Conservation (phyloP, 1,140 invertebrate species). For the Saccostrea cuccullata region DNA sequence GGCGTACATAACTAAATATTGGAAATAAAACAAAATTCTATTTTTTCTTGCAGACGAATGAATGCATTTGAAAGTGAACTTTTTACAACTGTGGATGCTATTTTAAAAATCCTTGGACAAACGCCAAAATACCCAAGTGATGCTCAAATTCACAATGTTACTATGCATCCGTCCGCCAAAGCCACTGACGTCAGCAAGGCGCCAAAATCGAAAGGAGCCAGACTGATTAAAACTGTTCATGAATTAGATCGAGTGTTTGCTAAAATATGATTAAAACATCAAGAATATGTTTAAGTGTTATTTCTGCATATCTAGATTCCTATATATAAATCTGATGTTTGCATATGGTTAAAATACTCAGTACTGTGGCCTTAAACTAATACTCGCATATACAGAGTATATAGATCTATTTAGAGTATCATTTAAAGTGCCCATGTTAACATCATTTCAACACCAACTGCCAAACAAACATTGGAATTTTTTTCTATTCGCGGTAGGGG, state of each 20-base stretch:
- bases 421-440: too few species aligned
- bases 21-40: neutral
- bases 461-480: too few species aligned
- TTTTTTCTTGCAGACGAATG: slow-evolving; percentile 73
- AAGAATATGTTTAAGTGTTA: too few species aligned
- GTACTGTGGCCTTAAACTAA: too few species aligned
- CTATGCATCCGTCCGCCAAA: slow-evolving; percentile 34
- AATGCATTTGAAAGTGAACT: slow-evolving; percentile 76
- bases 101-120: slow-evolving; percentile 74
- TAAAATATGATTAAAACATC: slow-evolving; percentile 23
- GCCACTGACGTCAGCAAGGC: slow-evolving; percentile 32
- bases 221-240: slow-evolving; percentile 59
- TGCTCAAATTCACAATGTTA: slow-evolving; percentile 14
- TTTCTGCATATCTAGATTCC: too few species aligned
- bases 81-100: slow-evolving; percentile 75
- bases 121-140: slow-evolving; percentile 66
- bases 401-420: too few species aligned
- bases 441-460: too few species aligned
- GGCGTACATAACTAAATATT: neutral
- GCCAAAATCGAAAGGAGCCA: slow-evolving; percentile 57
- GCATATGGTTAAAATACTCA: too few species aligned
- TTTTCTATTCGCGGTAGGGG: too few species aligned
- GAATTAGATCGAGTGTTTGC: slow-evolving; percentile 56
- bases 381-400: too few species aligned
- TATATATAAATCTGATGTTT: too few species aligned